phyloP scores from a whole-genome alignment of 2,888 invertebrate species.

The Melolontha melolontha region DNA sequence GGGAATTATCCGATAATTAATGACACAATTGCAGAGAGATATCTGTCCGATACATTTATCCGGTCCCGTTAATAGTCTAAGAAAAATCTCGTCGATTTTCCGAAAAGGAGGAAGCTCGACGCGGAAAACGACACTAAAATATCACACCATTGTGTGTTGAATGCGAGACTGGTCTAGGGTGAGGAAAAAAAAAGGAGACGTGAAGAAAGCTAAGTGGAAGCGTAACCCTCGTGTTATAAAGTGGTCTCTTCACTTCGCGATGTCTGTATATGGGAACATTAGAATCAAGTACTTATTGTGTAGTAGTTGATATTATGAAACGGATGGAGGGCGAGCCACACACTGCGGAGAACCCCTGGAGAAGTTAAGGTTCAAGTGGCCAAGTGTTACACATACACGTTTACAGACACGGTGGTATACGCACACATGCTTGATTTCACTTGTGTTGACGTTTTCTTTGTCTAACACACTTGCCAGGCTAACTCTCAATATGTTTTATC shows the following conservation, averaged over 20 bases:
- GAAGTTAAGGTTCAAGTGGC: slow-evolving; percentile 24
- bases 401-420: slow-evolving; percentile 10
- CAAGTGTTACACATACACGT: slow-evolving; percentile 22
- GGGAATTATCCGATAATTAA: slow-evolving; percentile 11
- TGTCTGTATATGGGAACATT: slow-evolving; percentile 37
- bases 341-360: slow-evolving; percentile 5
- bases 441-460: slow-evolving; percentile 28
- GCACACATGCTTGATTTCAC: not conserved
- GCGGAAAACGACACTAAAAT: slow-evolving; percentile 30
- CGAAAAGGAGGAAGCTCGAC: slow-evolving; percentile 10
- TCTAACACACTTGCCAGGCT: not conserved
- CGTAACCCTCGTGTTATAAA: slow-evolving; percentile 37
- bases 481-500: too few relatives aligned
- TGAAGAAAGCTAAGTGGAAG: slow-evolving; percentile 32
- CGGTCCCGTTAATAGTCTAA: slow-evolving; percentile 10
- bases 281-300: slow-evolving; percentile 38
- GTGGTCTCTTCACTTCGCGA: slow-evolving; percentile 34
- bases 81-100: slow-evolving; percentile 23
- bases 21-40: slow-evolving; percentile 16
- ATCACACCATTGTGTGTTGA: slow-evolving; percentile 29
- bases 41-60: slow-evolving; percentile 23
- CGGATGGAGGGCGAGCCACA: slow-evolving; percentile 26
- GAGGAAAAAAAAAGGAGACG: slow-evolving; percentile 6
- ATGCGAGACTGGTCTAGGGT: slow-evolving; percentile 14
- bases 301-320: slow-evolving; percentile 30